Conservation (phyloP, 1,140 invertebrate genomes). For the Orchesella cincta region DNA sequence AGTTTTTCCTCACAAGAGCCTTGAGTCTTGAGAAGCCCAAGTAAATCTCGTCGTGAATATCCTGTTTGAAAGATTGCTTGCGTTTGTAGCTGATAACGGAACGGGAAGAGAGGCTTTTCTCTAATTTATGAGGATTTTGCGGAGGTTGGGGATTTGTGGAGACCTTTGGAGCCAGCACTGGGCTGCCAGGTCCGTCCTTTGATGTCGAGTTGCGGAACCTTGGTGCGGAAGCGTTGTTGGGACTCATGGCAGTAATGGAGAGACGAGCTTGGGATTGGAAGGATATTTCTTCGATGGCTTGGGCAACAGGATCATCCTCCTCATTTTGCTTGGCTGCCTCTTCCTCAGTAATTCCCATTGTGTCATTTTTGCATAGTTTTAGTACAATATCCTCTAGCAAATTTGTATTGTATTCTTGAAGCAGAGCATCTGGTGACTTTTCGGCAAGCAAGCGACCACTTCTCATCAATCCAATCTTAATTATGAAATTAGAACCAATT, state of each 20-base stretch:
- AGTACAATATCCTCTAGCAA: conserved; percentile 62
- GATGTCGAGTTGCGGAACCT: not conserved
- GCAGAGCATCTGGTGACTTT: conserved; percentile 57
- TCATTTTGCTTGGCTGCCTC: not conserved
- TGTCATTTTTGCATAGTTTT: conserved; percentile 56
- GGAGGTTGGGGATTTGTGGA: not conserved
- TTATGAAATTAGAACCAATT: not conserved
- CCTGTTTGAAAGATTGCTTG: not conserved
- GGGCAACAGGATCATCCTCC: conserved; percentile 42
- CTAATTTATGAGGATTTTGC: conserved; percentile 13
- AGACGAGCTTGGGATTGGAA: not conserved
- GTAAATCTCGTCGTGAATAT: conserved; percentile 17
- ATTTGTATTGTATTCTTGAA: conserved; percentile 55
- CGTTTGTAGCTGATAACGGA: conserved; percentile 25
- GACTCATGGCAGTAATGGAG: not conserved
- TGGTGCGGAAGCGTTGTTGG: conserved; percentile 21
- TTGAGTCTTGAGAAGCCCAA: conserved; percentile 52
- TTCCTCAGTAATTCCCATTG: not conserved
- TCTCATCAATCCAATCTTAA: conserved; percentile 59
- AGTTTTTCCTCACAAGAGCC: conserved; percentile 66
- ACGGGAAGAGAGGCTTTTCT: conserved; percentile 17
- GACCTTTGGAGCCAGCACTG: not conserved
- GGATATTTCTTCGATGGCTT: conserved; percentile 18
- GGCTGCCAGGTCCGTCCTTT: not conserved
- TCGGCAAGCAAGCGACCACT: conserved; percentile 61